Evolutionary conservation across 2,888 invertebrate species (phyloP).

Genomic region (Pachycephus smyrnensis): DNA sequence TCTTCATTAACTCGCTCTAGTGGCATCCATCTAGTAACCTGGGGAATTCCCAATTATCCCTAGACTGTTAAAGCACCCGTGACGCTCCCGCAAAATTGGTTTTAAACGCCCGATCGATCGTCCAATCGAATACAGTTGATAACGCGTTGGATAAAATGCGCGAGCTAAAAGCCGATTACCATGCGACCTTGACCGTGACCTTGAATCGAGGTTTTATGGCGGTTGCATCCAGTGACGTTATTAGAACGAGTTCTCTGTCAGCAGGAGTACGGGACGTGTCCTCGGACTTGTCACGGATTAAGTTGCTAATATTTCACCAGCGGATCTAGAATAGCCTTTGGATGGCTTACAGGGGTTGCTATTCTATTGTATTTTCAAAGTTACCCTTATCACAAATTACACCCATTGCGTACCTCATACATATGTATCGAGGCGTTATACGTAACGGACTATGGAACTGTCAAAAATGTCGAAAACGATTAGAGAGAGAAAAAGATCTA

Average conservation of each 20-base stretch:
- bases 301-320: conserved; percentile 46
- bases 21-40: not conserved
- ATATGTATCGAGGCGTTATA: no score
- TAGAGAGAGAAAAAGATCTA: not conserved
- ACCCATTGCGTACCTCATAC: not conserved
- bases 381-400: conserved; percentile 5
- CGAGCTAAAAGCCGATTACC: conserved; percentile 31
- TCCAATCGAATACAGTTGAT: conserved; percentile 33
- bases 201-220: conserved; percentile 14
- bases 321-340: not conserved
- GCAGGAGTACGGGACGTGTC: conserved; percentile 24
- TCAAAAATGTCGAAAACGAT: not conserved
- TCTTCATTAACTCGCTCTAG: conserved; percentile 4
- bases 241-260: conserved; percentile 21
- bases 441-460: not conserved
- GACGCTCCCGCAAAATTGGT: conserved; percentile 29
- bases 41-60: not conserved
- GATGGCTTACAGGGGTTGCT: not conserved
- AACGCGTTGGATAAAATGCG: conserved; percentile 27
- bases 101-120: conserved; percentile 26
- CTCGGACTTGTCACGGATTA: conserved; percentile 41
- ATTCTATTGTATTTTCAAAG: not conserved
- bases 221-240: conserved; percentile 17
- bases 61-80: not conserved
- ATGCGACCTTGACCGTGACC: conserved; percentile 32